Percentiles rank a stretch among this genome's conserved stretches.
These are phyloP conservation scores for Amphiprion percula DNA, from an alignment of 2,113 vertebrate species.

Conservation along the genomic window DNA sequence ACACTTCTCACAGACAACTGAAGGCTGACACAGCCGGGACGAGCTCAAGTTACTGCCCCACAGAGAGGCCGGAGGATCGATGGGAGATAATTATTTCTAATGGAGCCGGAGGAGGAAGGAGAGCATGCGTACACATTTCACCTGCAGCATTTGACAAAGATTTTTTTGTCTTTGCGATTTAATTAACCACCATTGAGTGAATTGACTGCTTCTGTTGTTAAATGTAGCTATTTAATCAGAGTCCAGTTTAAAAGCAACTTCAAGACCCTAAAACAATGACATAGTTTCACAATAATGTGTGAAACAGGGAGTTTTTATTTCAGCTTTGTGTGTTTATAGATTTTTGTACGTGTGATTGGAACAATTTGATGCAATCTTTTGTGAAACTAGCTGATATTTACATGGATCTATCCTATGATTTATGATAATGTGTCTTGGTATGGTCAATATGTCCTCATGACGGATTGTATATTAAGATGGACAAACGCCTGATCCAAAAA, in stretches of 20 bases:
- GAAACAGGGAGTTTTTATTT: neutral
- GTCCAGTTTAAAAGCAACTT: neutral
- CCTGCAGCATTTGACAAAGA: conserved; percentile 18
- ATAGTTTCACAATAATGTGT: neutral
- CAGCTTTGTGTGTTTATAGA: neutral
- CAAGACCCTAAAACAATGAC: neutral
- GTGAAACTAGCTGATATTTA: neutral
- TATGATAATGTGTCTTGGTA: neutral
- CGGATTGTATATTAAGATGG: no score
- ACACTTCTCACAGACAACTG: conserved; percentile 46
- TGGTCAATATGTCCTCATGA: no score
- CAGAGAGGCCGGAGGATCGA: conserved; percentile 58
- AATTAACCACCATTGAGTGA: conserved; percentile 32
- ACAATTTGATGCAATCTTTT: neutral
- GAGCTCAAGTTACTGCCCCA: conserved; percentile 45
- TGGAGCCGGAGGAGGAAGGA: conserved; percentile 52
- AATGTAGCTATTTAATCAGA: neutral
- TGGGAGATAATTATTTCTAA: conserved; percentile 77
- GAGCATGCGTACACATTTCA: conserved; percentile 39
- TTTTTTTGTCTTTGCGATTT: conserved; percentile 19
- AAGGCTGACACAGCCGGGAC: conserved; percentile 49
- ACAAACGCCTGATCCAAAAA: no score
- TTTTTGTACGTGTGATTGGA: neutral
- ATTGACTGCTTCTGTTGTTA: neutral
- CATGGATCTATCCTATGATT: neutral